Evolutionary conservation across 1,140 invertebrate species (phyloP), one percentile per base, ranked within the genome.

Genomic region (Drosophila nasuta): DNA sequence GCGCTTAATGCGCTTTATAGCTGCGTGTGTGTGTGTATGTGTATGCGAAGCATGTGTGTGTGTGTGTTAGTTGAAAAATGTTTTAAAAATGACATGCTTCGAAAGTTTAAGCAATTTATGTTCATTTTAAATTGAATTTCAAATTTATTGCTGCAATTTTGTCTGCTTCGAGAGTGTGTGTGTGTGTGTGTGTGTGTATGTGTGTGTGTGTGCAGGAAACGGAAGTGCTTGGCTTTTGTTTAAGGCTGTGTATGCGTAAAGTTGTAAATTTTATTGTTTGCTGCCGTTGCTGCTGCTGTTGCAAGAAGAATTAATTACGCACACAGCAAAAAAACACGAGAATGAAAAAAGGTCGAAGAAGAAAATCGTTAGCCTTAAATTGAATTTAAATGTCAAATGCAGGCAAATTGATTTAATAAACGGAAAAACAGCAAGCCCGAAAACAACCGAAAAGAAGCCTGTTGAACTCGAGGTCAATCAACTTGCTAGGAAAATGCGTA

Each of bases 101-200:
- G 85, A 91, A 91, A 91, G 85, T 91, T 91, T 78, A 88, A 91
- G 85, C 89, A 91, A 91, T 91, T 91, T 91, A 91, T 91, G 89
- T 91, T 91, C 89, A 89, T 91, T 91, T 91, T 91, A 91, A 91
- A 91, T 91, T 91, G 89, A 91, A 91, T 91, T 91, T 89, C 80
- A 89, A 91, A 91, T 91, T 91, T 91, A 91, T 91, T 86, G 83
- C 89, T 63, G 85, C 82, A 91, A 91, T 91, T 91, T 91, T 80
- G 81, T 86, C 74, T 70, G 75, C 69, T 62, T 51, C 51, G 38
- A 60, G 20, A 56, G 30, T 57, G 35, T 52, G 11, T 60, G 43
- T 59, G 46, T 65, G 52, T 54, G 20, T 54, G 48, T 58, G 43
- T 58, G 54, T 78, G 43, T 65, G 25, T 69, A n/a, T n/a, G n/a